phyloP scores from a whole-genome alignment of 2,113 vertebrate species.

The Gyps fulvus region DNA sequence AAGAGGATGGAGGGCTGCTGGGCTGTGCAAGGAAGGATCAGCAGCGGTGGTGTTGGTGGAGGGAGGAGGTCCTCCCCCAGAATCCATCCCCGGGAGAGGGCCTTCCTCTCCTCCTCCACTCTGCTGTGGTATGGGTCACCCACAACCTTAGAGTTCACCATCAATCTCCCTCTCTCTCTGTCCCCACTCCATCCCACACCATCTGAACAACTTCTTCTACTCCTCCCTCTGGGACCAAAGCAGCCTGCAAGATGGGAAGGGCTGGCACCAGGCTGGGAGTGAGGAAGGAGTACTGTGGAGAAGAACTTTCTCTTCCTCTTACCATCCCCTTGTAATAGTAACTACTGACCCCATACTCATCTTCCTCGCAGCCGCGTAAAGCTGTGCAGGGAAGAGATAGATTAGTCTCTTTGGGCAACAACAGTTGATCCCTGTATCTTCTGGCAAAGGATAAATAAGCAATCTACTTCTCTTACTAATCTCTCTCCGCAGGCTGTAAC shows the following conservation, averaged over 20 bases:
- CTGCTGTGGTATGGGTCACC: not conserved
- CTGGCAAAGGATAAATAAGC: not conserved
- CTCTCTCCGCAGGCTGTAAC: not conserved
- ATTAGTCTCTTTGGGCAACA: not conserved
- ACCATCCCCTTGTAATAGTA: not conserved
- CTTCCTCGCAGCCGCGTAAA: not conserved
- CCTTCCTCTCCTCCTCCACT: not conserved
- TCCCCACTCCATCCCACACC: not conserved
- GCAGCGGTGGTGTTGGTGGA: fast-evolving
- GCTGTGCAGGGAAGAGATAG: not conserved
- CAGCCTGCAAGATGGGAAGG: not conserved
- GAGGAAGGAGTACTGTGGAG: not conserved
- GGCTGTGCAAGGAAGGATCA: not conserved
- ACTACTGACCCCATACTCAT: not conserved
- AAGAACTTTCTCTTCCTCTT: not conserved
- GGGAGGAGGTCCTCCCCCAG: not conserved
- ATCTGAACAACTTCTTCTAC: not conserved
- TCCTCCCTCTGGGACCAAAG: not conserved
- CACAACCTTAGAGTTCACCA: not conserved
- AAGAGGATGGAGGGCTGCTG: not conserved
- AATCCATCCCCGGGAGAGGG: not conserved
- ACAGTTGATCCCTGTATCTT: not conserved
- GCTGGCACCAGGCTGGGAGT: not conserved
- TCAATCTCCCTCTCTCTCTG: not conserved
- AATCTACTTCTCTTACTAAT: not conserved